Conservation (phyloP, 2,113 vertebrate genomes). For the Tragelaphus buxtoni region DNA sequence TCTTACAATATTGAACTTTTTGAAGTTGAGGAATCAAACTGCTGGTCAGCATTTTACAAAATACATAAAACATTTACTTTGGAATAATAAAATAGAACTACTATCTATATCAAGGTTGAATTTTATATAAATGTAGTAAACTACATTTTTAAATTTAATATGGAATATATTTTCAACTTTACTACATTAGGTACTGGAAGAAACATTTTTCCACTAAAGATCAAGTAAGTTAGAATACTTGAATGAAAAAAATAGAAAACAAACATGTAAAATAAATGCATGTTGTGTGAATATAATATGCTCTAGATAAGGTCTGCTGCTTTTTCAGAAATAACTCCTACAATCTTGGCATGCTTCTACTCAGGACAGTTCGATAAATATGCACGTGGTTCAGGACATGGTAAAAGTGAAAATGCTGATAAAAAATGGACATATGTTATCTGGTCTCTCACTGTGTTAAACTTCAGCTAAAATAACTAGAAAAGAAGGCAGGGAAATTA, state of each 20-base stretch:
- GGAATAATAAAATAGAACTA: constrained; percentile 38
- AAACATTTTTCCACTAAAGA: not conserved
- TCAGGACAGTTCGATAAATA: not conserved
- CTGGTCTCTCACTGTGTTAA: constrained; percentile 37
- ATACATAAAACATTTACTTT: constrained; percentile 41
- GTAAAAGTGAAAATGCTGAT: constrained; percentile 52
- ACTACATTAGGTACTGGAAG: not conserved
- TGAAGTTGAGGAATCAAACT: not conserved
- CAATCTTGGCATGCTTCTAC: constrained; percentile 1
- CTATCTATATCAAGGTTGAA: constrained; percentile 2
- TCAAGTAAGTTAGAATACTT: not conserved
- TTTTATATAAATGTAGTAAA: constrained; percentile 25
- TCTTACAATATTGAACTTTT: not conserved
- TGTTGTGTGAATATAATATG: not conserved
- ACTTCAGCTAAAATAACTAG: constrained; percentile 42
- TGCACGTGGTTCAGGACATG: not conserved
- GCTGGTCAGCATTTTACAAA: constrained; percentile 41
- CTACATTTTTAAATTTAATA: constrained; percentile 35
- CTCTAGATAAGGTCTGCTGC: not conserved
- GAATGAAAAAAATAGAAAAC: not conserved
- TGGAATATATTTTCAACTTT: constrained; percentile 1
- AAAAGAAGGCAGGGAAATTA: constrained; percentile 52
- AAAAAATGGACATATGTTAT: constrained; percentile 52
- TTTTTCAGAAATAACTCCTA: constrained; percentile 20
- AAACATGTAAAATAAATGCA: constrained; percentile 24